Base-by-base conservation (phyloP, 53 echinoderm and acorn worm species). In the Crossaster papposus region DNA sequence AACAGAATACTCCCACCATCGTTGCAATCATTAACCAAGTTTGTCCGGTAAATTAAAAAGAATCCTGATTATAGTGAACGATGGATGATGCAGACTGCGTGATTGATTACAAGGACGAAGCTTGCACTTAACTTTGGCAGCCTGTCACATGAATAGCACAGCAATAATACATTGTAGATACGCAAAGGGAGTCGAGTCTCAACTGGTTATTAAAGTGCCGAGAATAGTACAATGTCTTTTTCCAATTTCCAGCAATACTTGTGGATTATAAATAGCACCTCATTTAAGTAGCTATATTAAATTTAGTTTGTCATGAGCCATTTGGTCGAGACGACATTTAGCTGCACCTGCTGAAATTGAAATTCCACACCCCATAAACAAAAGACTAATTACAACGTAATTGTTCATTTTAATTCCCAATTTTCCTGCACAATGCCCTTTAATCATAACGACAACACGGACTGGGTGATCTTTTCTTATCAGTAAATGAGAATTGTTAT, bases 1-100 rank as follows among this genome's bases (percentile, higher is more conserved):
- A 30, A 28, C 29, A 30, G 32, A 71, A 30, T 12, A 28, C 75
- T 29, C 14, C 36, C 10, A 34, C 68, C 28, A 26, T 24, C 68
- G 11, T 24, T 28, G 22, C 68, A 68, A 73, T 73, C 74, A 73
- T 73, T 73, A 73, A 73, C 74, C 74, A 73, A 34, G 24, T 28
- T 74, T 14, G 75, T 35, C 75, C 35, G 23, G 37, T 3, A 74
- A 74, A 74, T 68, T 68, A 68, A 68, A 68, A 68, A 28, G 28
- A 68, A 68, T 68, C 24, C 5, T 68, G 68, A 68, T 2, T 28
- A 68, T 1, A 68, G 11, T 10, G 68, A 26, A n/a, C 4, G 68
- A 10, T 64, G 64, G 20, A 14, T 26, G 28, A 28, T 26, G 28
- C 68, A 68, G 24, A 12, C 68, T 26, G 11, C 3, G 22, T n/a